These are phyloP conservation scores for Heterohyrax brucei DNA, from an alignment of 2,797 vertebrate species.

Conservation along the genomic window DNA sequence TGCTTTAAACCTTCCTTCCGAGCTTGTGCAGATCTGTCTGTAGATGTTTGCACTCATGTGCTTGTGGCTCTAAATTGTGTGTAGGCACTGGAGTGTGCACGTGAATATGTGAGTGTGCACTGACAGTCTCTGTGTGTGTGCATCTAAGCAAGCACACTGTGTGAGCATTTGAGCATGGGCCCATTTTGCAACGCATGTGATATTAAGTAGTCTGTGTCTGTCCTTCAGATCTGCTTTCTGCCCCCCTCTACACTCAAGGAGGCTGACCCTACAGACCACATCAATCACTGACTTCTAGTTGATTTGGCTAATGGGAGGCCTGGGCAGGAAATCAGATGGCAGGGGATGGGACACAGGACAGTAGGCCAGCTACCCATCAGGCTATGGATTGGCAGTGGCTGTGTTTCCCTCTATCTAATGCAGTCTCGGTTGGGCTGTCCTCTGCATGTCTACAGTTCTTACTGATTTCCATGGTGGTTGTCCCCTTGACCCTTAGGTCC, in stretches of 20 bases:
- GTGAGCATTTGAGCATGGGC: too few species aligned
- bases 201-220: slow-evolving; percentile 57
- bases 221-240: slow-evolving; percentile 77
- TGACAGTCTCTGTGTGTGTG: too few species aligned
- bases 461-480: accelerated
- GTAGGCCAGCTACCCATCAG: not conserved
- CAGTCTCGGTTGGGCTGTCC: too few species aligned
- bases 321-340: not conserved
- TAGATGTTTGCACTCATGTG: not conserved
- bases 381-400: not conserved
- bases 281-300: not conserved
- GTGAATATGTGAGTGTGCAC: accelerated
- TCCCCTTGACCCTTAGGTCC: not conserved
- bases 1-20: not conserved
- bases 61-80: not conserved
- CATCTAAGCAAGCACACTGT: too few species aligned
- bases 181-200: accelerated
- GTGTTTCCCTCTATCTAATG: not conserved
- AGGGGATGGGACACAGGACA: not conserved
- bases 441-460: not conserved
- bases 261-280: slow-evolving; percentile 7
- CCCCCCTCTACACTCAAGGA: slow-evolving; percentile 88
- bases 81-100: accelerated
- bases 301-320: not conserved
- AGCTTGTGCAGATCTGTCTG: not conserved